Evolutionary conservation across 2,888 invertebrate genomes (phyloP).

Genomic region (Anthophora plumipes): DNA sequence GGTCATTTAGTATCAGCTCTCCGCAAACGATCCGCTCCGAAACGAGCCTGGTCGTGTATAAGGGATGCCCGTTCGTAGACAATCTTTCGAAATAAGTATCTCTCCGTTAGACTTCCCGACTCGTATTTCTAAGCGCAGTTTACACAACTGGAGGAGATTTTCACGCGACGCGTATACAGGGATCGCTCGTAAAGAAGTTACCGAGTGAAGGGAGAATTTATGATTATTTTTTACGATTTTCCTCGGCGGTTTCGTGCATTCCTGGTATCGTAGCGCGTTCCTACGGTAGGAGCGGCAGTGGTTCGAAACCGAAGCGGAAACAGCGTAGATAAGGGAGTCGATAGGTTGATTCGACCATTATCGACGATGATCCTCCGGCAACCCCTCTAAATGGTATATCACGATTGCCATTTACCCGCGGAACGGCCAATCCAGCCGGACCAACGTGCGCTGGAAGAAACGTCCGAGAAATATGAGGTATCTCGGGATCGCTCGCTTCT

Average conservation of each 20-base stretch:
- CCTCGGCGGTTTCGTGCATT: too few relatives aligned
- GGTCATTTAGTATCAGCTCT: conserved; percentile 5
- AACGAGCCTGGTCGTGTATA: too few relatives aligned
- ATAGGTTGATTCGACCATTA: conserved; percentile 38
- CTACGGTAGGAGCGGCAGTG: neutral
- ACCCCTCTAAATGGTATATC: conserved; percentile 22
- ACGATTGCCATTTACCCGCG: conserved; percentile 26
- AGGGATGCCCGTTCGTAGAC: too few relatives aligned
- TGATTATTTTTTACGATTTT: neutral
- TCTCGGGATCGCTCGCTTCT: neutral
- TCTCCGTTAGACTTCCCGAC: too few relatives aligned
- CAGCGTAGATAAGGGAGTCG: conserved; percentile 27
- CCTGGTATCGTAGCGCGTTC: too few relatives aligned
- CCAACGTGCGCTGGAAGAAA: conserved; percentile 24
- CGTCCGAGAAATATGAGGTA: too few relatives aligned
- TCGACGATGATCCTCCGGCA: conserved; percentile 25
- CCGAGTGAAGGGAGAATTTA: neutral
- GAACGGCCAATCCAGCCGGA: conserved; percentile 21
- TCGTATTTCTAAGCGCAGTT: conserved; percentile 1
- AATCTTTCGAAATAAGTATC: too few relatives aligned
- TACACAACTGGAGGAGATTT: neutral
- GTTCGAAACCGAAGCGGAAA: conserved; percentile 33
- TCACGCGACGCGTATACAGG: neutral
- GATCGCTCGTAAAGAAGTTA: neutral
- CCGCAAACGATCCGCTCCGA: too few relatives aligned